A percentile compares a stretch with the other conserved stretches of the same genome.
phyloP scores from a whole-genome alignment of 2,113 vertebrate genomes.

The Rhagologus leucostigma region DNA sequence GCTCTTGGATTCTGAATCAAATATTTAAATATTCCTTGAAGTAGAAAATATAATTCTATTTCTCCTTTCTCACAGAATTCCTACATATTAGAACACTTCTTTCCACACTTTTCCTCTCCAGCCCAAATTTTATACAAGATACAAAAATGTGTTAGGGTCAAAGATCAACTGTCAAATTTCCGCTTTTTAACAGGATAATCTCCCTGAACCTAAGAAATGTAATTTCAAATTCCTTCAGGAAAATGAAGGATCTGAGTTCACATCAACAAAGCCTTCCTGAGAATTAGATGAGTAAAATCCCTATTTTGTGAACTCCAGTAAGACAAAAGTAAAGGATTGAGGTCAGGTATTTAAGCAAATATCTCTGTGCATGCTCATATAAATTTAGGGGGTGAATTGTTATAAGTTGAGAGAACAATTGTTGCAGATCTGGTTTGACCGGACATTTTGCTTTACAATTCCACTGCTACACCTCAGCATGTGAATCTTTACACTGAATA shows the following conservation, averaged over 20 bases:
- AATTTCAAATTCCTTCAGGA: background rate
- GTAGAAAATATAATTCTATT: background rate
- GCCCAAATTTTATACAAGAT: background rate
- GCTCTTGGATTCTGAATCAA: background rate
- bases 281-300: background rate
- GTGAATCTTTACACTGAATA: background rate
- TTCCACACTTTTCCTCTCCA: background rate
- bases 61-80: background rate
- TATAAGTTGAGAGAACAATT: background rate
- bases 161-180: background rate
- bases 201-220: background rate
- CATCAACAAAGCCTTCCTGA: background rate
- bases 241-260: background rate
- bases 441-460: background rate
- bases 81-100: background rate
- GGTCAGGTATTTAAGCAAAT: background rate
- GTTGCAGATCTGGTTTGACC: background rate
- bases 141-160: background rate
- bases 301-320: background rate
- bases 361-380: background rate
- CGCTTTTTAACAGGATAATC: background rate
- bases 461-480: background rate
- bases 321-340: background rate
- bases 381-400: background rate
- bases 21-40: background rate